Percentiles rank a stretch among this genome's conserved stretches.
phyloP scores from a whole-genome alignment of 2,113 vertebrate species.

The Oxygymnocypris stewartii region DNA sequence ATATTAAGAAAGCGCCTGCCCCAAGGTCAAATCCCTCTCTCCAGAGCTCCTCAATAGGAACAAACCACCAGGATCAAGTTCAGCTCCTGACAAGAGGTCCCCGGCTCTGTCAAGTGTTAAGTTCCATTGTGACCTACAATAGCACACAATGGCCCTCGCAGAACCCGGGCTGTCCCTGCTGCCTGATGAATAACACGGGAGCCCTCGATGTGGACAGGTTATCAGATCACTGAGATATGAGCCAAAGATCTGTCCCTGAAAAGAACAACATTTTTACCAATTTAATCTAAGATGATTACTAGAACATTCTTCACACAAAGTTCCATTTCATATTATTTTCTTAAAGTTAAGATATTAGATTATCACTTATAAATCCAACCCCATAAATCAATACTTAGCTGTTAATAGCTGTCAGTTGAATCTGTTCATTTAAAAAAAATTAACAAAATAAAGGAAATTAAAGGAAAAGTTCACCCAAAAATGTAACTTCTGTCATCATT shows the following conservation, averaged over 20 bases:
- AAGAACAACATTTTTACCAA: neutral
- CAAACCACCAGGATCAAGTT: slow-evolving; percentile 77
- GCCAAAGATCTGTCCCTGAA: slow-evolving; percentile 3
- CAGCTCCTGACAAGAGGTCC: slow-evolving; percentile 73
- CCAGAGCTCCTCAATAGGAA: slow-evolving; percentile 66
- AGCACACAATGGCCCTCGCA: slow-evolving; percentile 68
- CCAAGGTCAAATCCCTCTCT: slow-evolving; percentile 69
- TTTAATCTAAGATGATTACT: neutral
- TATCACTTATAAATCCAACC: too few species aligned
- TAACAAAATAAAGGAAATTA: neutral
- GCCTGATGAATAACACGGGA: slow-evolving; percentile 64
- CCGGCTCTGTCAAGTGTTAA: slow-evolving; percentile 75
- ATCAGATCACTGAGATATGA: slow-evolving; percentile 42
- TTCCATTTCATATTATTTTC: neutral
- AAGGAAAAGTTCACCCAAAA: too few species aligned
- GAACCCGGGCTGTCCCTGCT: slow-evolving; percentile 61
- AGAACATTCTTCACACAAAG: neutral
- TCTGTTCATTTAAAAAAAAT: too few species aligned
- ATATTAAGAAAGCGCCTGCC: slow-evolving; percentile 54
- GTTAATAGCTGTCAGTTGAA: too few species aligned
- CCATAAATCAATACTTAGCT: neutral
- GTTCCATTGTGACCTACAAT: slow-evolving; percentile 77
- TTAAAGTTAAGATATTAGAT: neutral
- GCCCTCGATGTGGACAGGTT: slow-evolving; percentile 50
- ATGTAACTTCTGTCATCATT: neutral